These are phyloP conservation scores for Xiphorhynchus elegans DNA, from an alignment of 2,113 vertebrate species.

Conservation along the genomic window DNA sequence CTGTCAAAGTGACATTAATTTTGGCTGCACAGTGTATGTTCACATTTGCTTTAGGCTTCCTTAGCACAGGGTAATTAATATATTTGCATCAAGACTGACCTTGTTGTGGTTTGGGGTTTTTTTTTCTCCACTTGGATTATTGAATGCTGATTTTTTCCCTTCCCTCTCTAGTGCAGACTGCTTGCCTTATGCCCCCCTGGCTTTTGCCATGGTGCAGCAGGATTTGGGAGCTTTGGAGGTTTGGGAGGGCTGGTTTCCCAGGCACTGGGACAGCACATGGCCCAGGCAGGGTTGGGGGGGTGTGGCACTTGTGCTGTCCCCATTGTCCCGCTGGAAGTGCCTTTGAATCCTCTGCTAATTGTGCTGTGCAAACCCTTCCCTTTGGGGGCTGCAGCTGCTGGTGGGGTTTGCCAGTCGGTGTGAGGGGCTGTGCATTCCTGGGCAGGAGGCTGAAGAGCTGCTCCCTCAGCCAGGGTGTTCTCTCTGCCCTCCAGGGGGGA, in stretches of 20 bases:
- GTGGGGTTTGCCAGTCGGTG: background rate
- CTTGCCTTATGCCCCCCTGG: background rate
- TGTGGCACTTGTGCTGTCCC: background rate
- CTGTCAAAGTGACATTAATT: background rate
- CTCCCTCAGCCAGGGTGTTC: background rate
- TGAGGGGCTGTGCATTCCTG: background rate
- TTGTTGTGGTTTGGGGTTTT: background rate
- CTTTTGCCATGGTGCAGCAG: background rate
- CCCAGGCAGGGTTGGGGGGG: background rate
- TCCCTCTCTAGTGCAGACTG: background rate
- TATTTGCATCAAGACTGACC: background rate
- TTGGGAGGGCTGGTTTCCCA: background rate
- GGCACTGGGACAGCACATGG: background rate
- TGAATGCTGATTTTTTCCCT: background rate
- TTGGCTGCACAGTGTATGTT: background rate
- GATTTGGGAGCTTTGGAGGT: background rate
- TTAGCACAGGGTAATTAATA: background rate
- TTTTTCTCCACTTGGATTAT: background rate
- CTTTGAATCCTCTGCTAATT: background rate
- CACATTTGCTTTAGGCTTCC: background rate
- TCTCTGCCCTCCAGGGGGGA: background rate
- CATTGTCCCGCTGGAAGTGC: background rate
- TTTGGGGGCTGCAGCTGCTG: background rate
- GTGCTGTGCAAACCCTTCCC: background rate
- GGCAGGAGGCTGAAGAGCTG: background rate